Conservation (phyloP, 2,888 invertebrate species). For the Cheilosia variabilis region DNA sequence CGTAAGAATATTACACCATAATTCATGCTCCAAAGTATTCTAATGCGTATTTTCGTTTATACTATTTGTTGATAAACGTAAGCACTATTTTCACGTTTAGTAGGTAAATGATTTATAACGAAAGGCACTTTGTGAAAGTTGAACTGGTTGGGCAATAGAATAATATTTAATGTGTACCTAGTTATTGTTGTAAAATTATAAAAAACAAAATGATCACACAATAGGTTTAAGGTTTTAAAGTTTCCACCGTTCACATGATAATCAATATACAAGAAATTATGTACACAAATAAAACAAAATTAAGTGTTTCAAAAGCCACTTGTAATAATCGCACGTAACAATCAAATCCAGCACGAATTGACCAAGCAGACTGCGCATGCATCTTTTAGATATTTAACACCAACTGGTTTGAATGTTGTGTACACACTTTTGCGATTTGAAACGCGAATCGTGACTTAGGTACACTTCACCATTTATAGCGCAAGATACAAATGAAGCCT, state of each 20-base stretch:
- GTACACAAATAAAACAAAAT: slow-evolving; percentile 30
- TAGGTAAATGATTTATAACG: slow-evolving; percentile 35
- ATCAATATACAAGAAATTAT: slow-evolving; percentile 49
- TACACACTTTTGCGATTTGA: slow-evolving; percentile 58
- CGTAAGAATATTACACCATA: slow-evolving; percentile 70
- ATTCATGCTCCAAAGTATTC: slow-evolving; percentile 71
- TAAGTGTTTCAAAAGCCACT: slow-evolving; percentile 43
- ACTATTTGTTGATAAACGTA: slow-evolving; percentile 73
- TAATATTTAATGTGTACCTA: slow-evolving; percentile 5
- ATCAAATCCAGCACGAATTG: slow-evolving; percentile 66
- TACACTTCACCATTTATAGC: not conserved
- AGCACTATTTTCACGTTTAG: slow-evolving; percentile 65
- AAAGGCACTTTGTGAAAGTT: slow-evolving; percentile 72
- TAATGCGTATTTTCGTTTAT: slow-evolving; percentile 57
- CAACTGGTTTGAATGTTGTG: slow-evolving; percentile 72
- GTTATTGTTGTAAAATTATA: slow-evolving; percentile 10
- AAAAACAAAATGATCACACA: not conserved
- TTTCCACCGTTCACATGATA: slow-evolving; percentile 25
- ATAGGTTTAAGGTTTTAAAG: slow-evolving; percentile 6
- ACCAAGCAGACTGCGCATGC: slow-evolving; percentile 73
- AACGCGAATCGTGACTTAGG: not conserved
- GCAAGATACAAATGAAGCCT: slow-evolving; percentile 12
- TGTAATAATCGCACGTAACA: slow-evolving; percentile 60
- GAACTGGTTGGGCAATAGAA: slow-evolving; percentile 49
- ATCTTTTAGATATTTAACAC: slow-evolving; percentile 64